Conservation (phyloP, 2,113 vertebrate genomes). For the Collichthys lucidus region DNA sequence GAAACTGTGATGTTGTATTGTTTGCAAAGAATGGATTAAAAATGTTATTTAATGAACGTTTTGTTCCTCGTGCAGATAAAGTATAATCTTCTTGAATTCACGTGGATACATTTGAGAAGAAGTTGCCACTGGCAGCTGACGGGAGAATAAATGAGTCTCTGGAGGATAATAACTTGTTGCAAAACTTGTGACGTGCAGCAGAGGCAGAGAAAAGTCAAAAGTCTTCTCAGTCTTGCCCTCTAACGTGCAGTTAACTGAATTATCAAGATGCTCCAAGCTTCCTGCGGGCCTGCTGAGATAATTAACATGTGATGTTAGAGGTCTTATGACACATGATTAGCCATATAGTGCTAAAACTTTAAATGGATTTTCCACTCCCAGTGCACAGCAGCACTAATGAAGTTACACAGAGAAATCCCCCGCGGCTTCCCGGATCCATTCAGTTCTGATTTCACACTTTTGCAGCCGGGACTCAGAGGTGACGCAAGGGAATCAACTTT, state of each 20-base stretch:
- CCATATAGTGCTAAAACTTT: background rate
- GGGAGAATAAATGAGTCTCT: too few relatives aligned
- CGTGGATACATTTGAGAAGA: too few relatives aligned
- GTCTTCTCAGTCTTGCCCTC: background rate
- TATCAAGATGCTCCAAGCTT: background rate
- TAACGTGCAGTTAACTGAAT: background rate
- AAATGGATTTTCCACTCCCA: background rate
- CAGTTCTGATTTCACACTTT: background rate
- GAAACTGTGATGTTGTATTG: too few relatives aligned
- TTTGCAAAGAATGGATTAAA: too few relatives aligned
- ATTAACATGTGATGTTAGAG: background rate
- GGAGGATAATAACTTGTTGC: too few relatives aligned
- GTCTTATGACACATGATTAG: constrained; percentile 9
- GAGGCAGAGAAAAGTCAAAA: too few relatives aligned
- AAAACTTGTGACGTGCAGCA: too few relatives aligned
- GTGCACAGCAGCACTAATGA: background rate
- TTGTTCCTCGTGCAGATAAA: too few relatives aligned
- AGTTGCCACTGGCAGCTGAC: too few relatives aligned
- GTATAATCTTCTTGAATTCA: too few relatives aligned
- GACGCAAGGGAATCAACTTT: background rate
- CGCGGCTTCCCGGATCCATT: background rate
- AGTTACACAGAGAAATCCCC: background rate
- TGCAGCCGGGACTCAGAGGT: background rate
- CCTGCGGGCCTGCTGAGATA: background rate
- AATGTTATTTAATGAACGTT: too few relatives aligned